phyloP scores from a whole-genome alignment of 1,140 invertebrate genomes.

The Oryctes rhinoceros region DNA sequence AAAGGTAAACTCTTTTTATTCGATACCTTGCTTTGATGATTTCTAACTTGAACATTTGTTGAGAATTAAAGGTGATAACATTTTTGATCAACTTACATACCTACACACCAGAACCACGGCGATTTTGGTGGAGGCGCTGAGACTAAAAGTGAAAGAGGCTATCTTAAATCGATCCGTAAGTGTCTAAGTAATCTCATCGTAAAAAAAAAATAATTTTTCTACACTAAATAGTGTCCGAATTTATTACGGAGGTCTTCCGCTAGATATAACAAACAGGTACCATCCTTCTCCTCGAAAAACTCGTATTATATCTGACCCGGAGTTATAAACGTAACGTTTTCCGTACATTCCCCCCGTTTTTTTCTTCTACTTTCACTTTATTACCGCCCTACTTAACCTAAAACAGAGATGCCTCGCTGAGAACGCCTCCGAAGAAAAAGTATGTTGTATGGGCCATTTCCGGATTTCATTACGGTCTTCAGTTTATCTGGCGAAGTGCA shows the following conservation, averaged over 20 bases:
- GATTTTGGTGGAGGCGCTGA: too few species aligned
- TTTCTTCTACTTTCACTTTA: conserved; percentile 7
- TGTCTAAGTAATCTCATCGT: too few species aligned
- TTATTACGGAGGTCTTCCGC: neutral
- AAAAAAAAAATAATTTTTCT: too few species aligned
- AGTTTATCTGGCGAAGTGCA: conserved; percentile 32
- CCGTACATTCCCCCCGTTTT: neutral
- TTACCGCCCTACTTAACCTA: conserved; percentile 24
- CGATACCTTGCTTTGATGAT: too few species aligned
- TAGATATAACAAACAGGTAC: neutral
- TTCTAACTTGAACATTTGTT: too few species aligned
- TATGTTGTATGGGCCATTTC: conserved; percentile 32
- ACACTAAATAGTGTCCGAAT: neutral
- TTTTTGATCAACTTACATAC: too few species aligned
- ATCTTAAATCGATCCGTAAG: too few species aligned
- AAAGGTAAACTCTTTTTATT: too few species aligned
- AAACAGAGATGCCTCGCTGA: neutral
- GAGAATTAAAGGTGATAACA: too few species aligned
- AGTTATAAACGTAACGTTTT: conserved; percentile 5
- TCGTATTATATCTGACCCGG: neutral
- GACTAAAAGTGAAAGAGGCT: too few species aligned
- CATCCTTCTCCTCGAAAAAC: neutral
- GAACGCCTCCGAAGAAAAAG: neutral
- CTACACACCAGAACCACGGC: too few species aligned
- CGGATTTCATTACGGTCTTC: conserved; percentile 32